phyloP scores from a whole-genome alignment of 2,888 invertebrate species.

The Odontothrips loti region DNA sequence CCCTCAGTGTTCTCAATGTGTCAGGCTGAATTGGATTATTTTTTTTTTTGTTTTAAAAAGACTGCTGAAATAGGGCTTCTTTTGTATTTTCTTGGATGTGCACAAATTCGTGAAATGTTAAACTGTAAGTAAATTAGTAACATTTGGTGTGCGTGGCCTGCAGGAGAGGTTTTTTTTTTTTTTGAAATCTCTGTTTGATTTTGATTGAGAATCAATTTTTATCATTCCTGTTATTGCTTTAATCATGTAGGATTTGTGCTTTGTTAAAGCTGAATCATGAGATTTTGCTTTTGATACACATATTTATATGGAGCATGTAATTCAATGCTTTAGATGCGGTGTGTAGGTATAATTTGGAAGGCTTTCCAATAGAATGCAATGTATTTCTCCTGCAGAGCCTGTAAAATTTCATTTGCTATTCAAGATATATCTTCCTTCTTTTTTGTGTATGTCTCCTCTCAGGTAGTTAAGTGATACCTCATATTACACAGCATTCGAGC shows the following conservation, averaged over 20 bases:
- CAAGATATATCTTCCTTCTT: slow-evolving; percentile 15
- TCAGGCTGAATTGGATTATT: slow-evolving; percentile 33
- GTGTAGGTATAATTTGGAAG: not conserved
- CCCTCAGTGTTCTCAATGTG: slow-evolving; percentile 35
- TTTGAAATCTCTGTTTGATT: slow-evolving; percentile 16
- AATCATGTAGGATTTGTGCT: not conserved
- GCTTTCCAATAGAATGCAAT: not conserved
- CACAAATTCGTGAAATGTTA: slow-evolving; percentile 19
- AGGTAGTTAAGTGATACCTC: slow-evolving; percentile 25
- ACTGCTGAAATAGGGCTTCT: slow-evolving; percentile 30
- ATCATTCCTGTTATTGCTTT: slow-evolving; percentile 20
- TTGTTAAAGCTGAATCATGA: not conserved
- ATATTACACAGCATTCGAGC: slow-evolving; percentile 30
- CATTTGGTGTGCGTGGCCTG: slow-evolving; percentile 17
- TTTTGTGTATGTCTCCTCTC: slow-evolving; percentile 15
- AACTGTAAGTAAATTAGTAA: slow-evolving; percentile 23
- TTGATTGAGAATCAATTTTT: slow-evolving; percentile 11
- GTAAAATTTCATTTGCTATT: slow-evolving; percentile 18
- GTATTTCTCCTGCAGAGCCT: slow-evolving; percentile 6
- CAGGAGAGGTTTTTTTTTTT: not conserved
- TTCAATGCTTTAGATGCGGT: slow-evolving; percentile 7
- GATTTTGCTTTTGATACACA: not conserved
- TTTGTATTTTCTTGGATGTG: slow-evolving; percentile 35
- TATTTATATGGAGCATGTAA: not conserved
- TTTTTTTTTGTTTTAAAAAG: slow-evolving; percentile 30